Base-by-base conservation (phyloP, 2,888 invertebrate genomes). In the Actias luna region DNA sequence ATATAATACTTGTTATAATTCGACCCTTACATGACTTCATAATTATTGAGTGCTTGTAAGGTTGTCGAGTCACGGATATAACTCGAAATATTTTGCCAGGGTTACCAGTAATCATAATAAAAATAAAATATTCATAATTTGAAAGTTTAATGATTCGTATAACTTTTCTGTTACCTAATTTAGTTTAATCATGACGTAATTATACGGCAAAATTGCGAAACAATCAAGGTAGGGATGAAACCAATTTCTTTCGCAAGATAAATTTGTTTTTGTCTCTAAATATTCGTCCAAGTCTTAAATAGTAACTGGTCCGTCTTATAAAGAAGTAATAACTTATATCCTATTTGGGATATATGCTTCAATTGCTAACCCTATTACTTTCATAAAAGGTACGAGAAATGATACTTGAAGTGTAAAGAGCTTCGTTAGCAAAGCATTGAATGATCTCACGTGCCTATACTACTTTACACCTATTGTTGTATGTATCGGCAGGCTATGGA, bases 341-440 rank as follows among this genome's bases (percentile, higher is more conserved):
- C 10, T 50, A 50, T 50, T 42, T 50, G 12, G 8, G 22, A 25
- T 25, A 25, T 50, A 25, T 0, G 8, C 12, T 50, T 55, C 1
- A 55, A 29, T 29, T 29, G 29, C 55, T 29, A 55, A 7, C 55
- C 55, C 55, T 55, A 55, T 29, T 55, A 55, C n/a, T 62, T 58
- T 62, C 62, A 25, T 42, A 58, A 31, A n/a, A 29, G 59, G 39
- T 31, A 57, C 57, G 57, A 58, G 61, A 57, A 57, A 18, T 58
- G 61, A 61, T 62, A 62, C 63, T 63, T 62, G 39, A 71, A 65
- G 65, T 68, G 68, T 69, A 66, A 72, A 72, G 72, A 59, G 58
- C 66, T 80, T 82, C 82, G 81, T 82, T 82, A 82, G 74, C 64
- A 65, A 63, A 62, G 72, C 66, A 77, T 80, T 79, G 72, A 79